Conservation (phyloP, 1,140 invertebrate species). For the Amphibalanus amphitrite region DNA sequence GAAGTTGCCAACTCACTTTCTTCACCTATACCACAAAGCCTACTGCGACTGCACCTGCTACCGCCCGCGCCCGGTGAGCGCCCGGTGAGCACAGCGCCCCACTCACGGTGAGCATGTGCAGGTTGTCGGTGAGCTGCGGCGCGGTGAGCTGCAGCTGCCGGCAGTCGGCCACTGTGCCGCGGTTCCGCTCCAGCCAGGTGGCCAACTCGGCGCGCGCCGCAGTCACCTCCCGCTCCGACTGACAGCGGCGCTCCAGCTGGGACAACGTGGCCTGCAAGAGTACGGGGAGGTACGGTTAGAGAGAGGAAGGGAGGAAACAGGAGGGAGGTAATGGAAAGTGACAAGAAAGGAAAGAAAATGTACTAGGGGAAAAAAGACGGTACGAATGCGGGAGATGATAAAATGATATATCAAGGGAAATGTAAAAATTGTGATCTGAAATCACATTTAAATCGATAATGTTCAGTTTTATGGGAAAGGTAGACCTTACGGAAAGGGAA, state of each 20-base stretch:
- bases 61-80: conserved; percentile 48
- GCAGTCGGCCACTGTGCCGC: conserved; percentile 60
- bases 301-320: neutral
- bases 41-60: conserved; percentile 20
- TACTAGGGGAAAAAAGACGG: too few species aligned
- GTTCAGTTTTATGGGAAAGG: too few species aligned
- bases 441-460: too few species aligned
- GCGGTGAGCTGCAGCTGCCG: conserved; percentile 25
- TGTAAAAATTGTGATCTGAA: too few species aligned
- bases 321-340: neutral
- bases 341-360: too few species aligned
- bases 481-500: too few species aligned
- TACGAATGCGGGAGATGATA: neutral
- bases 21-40: too few species aligned
- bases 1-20: too few species aligned
- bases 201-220: conserved; percentile 65
- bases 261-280: conserved; percentile 38
- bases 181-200: conserved; percentile 56
- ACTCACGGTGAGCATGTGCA: too few species aligned
- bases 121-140: too few species aligned
- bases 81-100: too few species aligned
- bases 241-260: conserved; percentile 71
- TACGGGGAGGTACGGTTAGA: neutral
- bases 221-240: conserved; percentile 69
- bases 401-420: neutral